These are phyloP conservation scores for Drosophila tristis DNA, from an alignment of 1,140 invertebrate species.

Conservation along the genomic window DNA sequence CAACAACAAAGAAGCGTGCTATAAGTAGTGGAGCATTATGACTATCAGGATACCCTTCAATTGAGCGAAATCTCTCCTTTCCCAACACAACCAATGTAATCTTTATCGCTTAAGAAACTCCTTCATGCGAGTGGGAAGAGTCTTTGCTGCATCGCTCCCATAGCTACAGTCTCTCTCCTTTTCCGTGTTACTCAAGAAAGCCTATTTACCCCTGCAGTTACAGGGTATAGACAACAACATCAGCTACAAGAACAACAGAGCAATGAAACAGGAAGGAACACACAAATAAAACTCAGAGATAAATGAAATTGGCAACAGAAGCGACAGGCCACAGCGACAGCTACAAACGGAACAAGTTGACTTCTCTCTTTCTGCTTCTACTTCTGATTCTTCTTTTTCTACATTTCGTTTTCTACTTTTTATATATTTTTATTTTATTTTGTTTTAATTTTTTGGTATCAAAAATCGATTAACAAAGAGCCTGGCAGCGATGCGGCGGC, in stretches of 20 bases:
- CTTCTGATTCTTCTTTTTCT: too few species aligned
- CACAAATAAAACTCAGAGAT: constrained; percentile 70
- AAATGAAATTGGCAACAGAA: constrained; percentile 78
- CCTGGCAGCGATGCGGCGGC: constrained; percentile 48
- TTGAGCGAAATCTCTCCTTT: too few species aligned
- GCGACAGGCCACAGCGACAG: constrained; percentile 33
- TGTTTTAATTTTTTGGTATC: constrained; percentile 60
- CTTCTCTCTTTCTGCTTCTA: constrained; percentile 34
- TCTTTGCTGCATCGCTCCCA: too few species aligned
- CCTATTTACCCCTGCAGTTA: not conserved
- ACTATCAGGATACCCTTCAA: not conserved
- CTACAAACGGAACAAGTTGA: constrained; percentile 53
- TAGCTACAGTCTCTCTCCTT: too few species aligned
- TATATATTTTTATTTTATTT: constrained; percentile 26
- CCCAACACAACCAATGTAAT: too few species aligned
- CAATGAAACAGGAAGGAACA: constrained; percentile 29
- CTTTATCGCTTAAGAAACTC: too few species aligned
- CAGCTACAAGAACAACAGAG: constrained; percentile 14
- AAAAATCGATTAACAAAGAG: constrained; percentile 80
- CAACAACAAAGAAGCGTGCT: constrained; percentile 26
- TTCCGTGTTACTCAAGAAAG: not conserved
- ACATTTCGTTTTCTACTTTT: constrained; percentile 16
- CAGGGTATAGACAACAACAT: constrained; percentile 5
- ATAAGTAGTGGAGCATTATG: not conserved
- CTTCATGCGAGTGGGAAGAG: too few species aligned